These are phyloP conservation scores for Adineta ricciae DNA, from an alignment of 2,888 invertebrate species.

Conservation along the genomic window DNA sequence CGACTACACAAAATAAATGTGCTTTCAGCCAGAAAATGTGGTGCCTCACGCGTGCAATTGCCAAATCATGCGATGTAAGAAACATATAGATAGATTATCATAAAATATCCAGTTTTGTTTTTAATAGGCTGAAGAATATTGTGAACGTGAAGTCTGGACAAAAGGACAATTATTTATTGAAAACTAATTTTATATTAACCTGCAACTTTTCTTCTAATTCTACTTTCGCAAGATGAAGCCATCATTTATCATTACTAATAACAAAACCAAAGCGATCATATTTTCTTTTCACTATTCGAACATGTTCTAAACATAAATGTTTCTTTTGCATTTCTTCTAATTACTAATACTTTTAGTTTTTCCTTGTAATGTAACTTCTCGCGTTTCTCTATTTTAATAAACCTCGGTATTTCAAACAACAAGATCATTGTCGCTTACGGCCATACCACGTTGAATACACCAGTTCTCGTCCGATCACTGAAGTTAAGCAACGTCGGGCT, in stretches of 20 bases:
- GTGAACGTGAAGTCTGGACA: neutral
- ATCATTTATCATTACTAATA: too few species aligned
- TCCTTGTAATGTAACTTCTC: neutral
- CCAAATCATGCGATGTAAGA: neutral
- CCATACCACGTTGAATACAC: slow-evolving; percentile 15
- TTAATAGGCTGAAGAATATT: neutral
- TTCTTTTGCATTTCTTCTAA: neutral
- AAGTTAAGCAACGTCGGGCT: too few species aligned
- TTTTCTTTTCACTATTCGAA: neutral
- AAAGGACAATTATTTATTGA: neutral
- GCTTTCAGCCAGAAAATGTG: neutral
- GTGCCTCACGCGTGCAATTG: neutral
- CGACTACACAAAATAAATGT: neutral
- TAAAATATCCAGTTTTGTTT: neutral
- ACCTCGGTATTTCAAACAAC: neutral
- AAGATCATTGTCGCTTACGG: neutral
- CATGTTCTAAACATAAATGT: neutral
- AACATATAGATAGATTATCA: neutral
- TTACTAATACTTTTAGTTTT: too few species aligned
- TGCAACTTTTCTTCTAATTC: too few species aligned
- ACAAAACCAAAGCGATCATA: too few species aligned
- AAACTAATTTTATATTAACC: too few species aligned
- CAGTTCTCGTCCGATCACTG: too few species aligned
- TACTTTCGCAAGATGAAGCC: too few species aligned
- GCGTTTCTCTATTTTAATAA: neutral